Evolutionary conservation across 1,140 invertebrate species (phyloP).

Genomic region (Diploscapter pachys): DNA sequence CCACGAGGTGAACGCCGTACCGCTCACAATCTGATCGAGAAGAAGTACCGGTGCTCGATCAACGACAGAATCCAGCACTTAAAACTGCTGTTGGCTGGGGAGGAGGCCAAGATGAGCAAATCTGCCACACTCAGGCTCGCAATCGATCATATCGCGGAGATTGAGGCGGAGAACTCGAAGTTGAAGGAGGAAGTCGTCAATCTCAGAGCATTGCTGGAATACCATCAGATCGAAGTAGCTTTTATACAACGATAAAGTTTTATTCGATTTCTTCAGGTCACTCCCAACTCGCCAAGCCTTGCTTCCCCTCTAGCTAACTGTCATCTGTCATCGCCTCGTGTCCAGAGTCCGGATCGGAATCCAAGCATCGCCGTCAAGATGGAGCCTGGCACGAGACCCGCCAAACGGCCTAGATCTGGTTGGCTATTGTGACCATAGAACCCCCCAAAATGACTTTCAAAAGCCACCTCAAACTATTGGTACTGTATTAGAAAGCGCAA

Average conservation of each 20-base stretch:
- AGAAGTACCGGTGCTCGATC: constrained; percentile 93
- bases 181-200: constrained; percentile 20
- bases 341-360: background rate
- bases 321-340: constrained; percentile 17
- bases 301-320: no score
- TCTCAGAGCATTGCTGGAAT: constrained; percentile 7
- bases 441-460: no score
- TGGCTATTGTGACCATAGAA: no score
- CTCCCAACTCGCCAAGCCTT: constrained; percentile 14
- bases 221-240: constrained; percentile 21
- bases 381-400: no score
- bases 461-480: no score
- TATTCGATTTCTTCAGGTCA: constrained; percentile 1
- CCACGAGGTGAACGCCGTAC: constrained; percentile 56
- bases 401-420: constrained; percentile 15
- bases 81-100: constrained; percentile 88
- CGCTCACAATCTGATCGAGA: constrained; percentile 95
- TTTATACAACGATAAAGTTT: background rate
- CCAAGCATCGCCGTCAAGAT: no score
- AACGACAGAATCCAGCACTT: constrained; percentile 96
- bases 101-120: constrained; percentile 93
- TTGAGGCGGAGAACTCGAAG: constrained; percentile 27
- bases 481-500: no score
- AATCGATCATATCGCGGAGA: constrained; percentile 69
- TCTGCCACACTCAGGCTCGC: constrained; percentile 90